Conservation (phyloP, 2,797 vertebrate genomes). For the Sitta carolinensis region DNA sequence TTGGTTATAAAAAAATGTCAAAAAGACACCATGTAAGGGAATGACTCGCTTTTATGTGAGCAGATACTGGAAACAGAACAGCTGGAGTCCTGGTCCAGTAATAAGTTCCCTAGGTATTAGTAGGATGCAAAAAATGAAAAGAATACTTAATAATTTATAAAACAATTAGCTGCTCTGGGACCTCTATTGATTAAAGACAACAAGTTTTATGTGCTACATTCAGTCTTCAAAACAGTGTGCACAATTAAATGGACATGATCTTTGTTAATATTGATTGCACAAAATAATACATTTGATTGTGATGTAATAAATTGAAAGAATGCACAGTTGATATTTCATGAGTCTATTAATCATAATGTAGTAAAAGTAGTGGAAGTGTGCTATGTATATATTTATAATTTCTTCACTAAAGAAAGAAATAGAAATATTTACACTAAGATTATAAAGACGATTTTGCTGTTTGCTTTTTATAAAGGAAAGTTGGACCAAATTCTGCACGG, state of each 20-base stretch:
- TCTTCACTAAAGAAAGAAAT: not conserved
- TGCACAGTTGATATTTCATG: not conserved
- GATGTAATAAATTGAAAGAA: not conserved
- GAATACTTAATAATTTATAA: slow-evolving; percentile 9
- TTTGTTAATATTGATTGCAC: not conserved
- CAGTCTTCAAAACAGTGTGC: not conserved
- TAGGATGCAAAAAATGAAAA: not conserved
- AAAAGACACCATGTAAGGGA: not conserved
- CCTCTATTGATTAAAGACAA: not conserved
- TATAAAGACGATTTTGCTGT: not conserved
- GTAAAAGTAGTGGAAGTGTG: not conserved
- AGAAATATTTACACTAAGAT: not conserved
- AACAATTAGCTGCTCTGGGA: not conserved
- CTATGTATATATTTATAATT: not conserved
- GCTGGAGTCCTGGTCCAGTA: not conserved
- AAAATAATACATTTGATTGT: not conserved
- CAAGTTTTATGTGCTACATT: not conserved
- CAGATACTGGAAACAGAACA: not conserved
- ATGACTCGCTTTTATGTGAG: not conserved
- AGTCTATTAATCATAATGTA: not conserved
- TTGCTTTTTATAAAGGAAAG: not conserved
- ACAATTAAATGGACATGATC: not conserved
- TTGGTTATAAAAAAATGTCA: not conserved
- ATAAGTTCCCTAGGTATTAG: not conserved
- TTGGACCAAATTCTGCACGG: not conserved